Evolutionary conservation across 1,140 invertebrate species (phyloP), one percentile per base, ranked within the genome.

Genomic region (Lordiphosa stackelbergi): DNA sequence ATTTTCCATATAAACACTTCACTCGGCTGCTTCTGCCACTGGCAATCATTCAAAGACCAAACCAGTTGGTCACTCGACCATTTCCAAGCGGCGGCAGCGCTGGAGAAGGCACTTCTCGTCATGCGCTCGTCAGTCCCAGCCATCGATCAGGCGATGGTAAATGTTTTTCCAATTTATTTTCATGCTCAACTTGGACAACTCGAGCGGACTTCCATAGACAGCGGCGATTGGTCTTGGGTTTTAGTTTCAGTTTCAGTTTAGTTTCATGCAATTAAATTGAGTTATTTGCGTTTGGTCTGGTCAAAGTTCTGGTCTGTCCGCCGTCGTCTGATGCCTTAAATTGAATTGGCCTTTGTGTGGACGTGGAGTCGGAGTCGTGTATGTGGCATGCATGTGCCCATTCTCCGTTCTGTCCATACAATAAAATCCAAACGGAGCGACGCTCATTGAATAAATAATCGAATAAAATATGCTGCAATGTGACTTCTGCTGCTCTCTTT

Each of bases 401-500:
- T 57, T 58, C 58, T 24, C 59, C 46, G 48, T 51, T 54, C 24
- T 40, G 47, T 49, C 55, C 68, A 69, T 63, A 83, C 72, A 83
- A 81, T 83, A 83, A 83, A 77, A 83, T 66, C 72, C 72, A 83
- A 79, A 56, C 66, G 66, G 69, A 73, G 59, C 71, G 57, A 81
- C 73, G 77, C 77, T 83, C 69, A 77, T 77, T 83, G 77, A 81
- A 81, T 81, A 81, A 83, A 81, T 81, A 83, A 81, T 81, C 75
- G 73, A 74, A 81, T 71, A 71, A 81, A 79, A 79, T 81, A 57
- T 65, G 60, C 53, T 59, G 64, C 37, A 48, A 46, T 54, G 60
- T 46, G n/a, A 24, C 43, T 47, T 52, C 58, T 54, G 34, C 73
- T 47, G 34, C 16, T 49, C 61, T 54, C 53, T 69, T 41, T 43